Evolutionary conservation across 2,888 invertebrate genomes (phyloP).

Genomic region (Trypoxylon attenuatum): DNA sequence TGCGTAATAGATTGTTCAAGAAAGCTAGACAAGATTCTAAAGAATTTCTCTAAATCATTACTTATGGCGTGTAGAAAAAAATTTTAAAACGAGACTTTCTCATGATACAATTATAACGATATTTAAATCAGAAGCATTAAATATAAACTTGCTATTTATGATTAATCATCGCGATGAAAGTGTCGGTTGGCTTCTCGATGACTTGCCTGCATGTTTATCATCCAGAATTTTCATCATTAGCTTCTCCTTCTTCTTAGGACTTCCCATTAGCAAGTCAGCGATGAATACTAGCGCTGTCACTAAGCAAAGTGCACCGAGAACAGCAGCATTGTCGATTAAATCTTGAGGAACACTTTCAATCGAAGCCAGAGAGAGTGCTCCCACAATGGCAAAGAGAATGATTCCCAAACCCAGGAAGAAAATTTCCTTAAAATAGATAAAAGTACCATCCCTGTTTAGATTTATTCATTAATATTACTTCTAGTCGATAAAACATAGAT

Average conservation of each 20-base stretch:
- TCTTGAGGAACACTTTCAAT: constrained; percentile 82
- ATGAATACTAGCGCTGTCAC: constrained; percentile 82
- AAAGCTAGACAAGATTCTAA: too few species aligned
- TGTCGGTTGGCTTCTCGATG: too few species aligned
- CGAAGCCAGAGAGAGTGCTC: constrained; percentile 82
- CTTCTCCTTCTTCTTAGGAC: constrained; percentile 57
- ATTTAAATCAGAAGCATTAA: too few species aligned
- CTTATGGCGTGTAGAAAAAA: too few species aligned
- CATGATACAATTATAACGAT: too few species aligned
- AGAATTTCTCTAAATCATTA: too few species aligned
- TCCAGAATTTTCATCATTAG: constrained; percentile 55
- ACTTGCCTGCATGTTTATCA: constrained; percentile 66
- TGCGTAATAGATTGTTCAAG: too few species aligned
- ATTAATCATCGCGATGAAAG: too few species aligned
- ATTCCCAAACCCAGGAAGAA: constrained; percentile 83
- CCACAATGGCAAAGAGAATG: constrained; percentile 81
- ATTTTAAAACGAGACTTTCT: too few species aligned
- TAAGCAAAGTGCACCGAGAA: constrained; percentile 82
- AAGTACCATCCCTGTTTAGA: too few species aligned
- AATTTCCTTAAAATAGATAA: constrained; percentile 77
- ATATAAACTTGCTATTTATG: too few species aligned
- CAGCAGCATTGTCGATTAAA: constrained; percentile 83
- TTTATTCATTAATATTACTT: background rate
- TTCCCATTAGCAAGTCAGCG: constrained; percentile 77
- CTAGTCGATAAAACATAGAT: background rate